Evolutionary conservation across 2,797 vertebrate species (phyloP), one percentile per base, ranked within the genome.

Genomic region (Lepilemur septentrionalis): DNA sequence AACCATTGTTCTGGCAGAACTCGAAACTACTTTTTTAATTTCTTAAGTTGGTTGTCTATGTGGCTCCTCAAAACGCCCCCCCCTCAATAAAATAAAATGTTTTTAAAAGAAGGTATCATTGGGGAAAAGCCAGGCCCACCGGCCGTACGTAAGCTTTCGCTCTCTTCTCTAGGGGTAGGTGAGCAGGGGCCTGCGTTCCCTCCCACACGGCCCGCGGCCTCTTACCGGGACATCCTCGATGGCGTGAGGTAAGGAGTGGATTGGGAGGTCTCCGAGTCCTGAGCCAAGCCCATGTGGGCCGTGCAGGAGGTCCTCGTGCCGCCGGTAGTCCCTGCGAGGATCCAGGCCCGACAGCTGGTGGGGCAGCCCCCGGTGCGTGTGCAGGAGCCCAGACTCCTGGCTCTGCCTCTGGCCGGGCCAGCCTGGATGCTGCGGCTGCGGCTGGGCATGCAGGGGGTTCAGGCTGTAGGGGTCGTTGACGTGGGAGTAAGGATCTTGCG

Each of bases 401-500:
- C 99, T 99, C 98, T 99, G 99, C 98, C 99, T 98, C 99, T 99
- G 99, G 98, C 99, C 99, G 72, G 99, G 99, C 99, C 99, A 99
- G 96, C 99, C 99, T 96, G 99, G 99, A 98, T 99, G 99, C 98
- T 99, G 99, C 89, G 99, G 99, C 97, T 99, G 99, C 59, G 99
- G 99, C 98, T 99, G 99, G 94, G 99, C 99, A 98, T 99, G 99
- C 97, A 99, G 99, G 93, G 99, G 99, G 98, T 99, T 99, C 97
- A 99, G 99, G 98, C 99, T 99, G 99, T 99, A 99, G 78, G 99
- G 99, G 99, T 99, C 99, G 99, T 99, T 99, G 98, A 99, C 99
- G 99, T 99, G 99, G 98, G 99, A 99, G 98, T 99, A 99, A 97
- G 99, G 99, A 98, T 99, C 99, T 99, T 99, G 99, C 98, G 99